Evolutionary conservation across 2,888 invertebrate species (phyloP).

Genomic region (Harmothoe impar): DNA sequence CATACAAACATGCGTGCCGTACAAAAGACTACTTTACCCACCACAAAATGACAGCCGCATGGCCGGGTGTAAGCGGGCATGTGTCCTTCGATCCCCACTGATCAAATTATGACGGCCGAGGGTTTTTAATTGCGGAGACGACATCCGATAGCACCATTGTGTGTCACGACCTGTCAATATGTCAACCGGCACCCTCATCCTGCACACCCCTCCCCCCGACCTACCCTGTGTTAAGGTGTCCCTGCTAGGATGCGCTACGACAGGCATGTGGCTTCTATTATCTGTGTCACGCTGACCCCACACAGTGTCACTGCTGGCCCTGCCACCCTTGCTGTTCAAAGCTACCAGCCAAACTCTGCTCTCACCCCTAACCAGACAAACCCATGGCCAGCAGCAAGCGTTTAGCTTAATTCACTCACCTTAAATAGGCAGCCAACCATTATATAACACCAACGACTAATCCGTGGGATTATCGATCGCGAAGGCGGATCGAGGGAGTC

Average conservation of each 20-base stretch:
- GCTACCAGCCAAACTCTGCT: no score
- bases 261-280: not conserved
- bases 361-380: no score
- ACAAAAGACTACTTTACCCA: no score
- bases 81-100: slow-evolving; percentile 12
- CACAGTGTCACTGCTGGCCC: not conserved
- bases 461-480: no score
- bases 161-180: slow-evolving; percentile 45
- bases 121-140: slow-evolving; percentile 22
- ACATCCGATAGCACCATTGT: slow-evolving; percentile 16
- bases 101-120: slow-evolving; percentile 5
- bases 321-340: no score
- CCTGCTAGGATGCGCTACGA: not conserved
- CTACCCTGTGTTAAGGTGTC: not conserved
- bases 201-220: not conserved
- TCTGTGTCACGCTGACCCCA: slow-evolving; percentile 30
- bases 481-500: no score
- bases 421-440: no score
- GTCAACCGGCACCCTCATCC: not conserved
- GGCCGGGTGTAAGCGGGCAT: not conserved
- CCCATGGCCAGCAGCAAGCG: no score
- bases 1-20: no score
- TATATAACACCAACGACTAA: no score
- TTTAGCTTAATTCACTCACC: no score
- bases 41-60: no score